Conservation (phyloP, 30 jellyfish, hydroid and myxozoan species). For the Aurelia coerulea region DNA sequence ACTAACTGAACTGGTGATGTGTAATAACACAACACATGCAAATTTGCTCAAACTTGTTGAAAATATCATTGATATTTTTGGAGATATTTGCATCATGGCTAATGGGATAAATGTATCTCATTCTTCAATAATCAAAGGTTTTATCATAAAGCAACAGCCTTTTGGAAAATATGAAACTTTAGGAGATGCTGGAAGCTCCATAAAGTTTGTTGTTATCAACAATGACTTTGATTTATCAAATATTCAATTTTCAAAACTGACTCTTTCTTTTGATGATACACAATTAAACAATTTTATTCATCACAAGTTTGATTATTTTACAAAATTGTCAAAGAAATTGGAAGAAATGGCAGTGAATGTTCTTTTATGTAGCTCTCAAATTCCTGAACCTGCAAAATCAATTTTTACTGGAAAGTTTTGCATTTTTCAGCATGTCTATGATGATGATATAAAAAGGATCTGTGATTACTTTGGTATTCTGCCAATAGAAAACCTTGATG, state of each 20-base stretch:
- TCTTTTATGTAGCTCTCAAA: slow-evolving; percentile 4
- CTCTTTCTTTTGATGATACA: background rate
- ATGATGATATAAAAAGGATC: slow-evolving; percentile 44
- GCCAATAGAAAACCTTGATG: slow-evolving; percentile 43
- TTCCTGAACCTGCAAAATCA: slow-evolving; percentile 37
- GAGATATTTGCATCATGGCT: slow-evolving; percentile 35
- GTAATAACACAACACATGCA: background rate
- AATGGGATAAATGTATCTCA: slow-evolving; percentile 21
- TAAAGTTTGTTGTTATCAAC: slow-evolving; percentile 24
- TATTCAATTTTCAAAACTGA: slow-evolving; percentile 4
- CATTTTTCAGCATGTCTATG: slow-evolving; percentile 29
- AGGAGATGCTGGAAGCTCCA: background rate
- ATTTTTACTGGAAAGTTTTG: background rate
- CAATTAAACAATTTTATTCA: background rate
- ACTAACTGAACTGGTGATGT: background rate
- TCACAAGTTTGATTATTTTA: background rate
- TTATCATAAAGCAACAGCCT: slow-evolving; percentile 13
- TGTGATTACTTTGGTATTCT: background rate
- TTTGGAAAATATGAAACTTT: background rate
- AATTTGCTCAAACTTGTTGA: slow-evolving; percentile 2
- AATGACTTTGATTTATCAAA: background rate
- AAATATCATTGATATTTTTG: slow-evolving; percentile 28
- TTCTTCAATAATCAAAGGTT: slow-evolving; percentile 31
- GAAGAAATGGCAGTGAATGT: background rate
- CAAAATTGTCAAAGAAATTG: background rate